phyloP scores from a whole-genome alignment of 2,888 invertebrate genomes.

The Tinea trinotella region DNA sequence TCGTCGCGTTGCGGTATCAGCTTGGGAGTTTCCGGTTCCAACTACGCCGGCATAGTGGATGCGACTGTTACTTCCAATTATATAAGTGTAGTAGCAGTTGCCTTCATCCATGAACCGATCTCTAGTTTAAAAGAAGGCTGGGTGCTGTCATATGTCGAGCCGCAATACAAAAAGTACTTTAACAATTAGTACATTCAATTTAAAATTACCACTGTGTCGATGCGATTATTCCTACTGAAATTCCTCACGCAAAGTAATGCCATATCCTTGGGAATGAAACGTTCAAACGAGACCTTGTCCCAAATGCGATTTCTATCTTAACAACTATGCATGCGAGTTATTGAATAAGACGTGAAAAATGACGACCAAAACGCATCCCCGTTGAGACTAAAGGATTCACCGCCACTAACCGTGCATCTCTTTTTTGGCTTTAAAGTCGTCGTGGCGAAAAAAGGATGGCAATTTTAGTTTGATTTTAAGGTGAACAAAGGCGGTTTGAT shows the following conservation, averaged over 20 bases:
- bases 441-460: conserved; percentile 36
- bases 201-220: neutral
- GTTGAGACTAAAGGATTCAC: conserved; percentile 17
- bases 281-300: conserved; percentile 64
- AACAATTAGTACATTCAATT: no score
- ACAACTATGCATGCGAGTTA: conserved; percentile 62
- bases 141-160: no score
- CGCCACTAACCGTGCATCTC: neutral
- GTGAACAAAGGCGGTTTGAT: conserved; percentile 59
- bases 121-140: no score
- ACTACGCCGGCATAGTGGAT: no score
- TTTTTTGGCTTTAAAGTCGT: conserved; percentile 8
- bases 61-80: no score
- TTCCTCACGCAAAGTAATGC: conserved; percentile 70
- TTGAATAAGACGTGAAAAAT: conserved; percentile 73
- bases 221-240: conserved; percentile 30
- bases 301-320: conserved; percentile 69
- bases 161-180: no score
- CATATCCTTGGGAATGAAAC: conserved; percentile 68
- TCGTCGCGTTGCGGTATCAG: no score
- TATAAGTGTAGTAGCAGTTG: no score
- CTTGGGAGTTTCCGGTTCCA: no score
- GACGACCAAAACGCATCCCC: conserved; percentile 41
- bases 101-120: no score
- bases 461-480: conserved; percentile 32